Evolutionary conservation across 2,113 vertebrate genomes (phyloP).

Genomic region (Bothrops jararaca): DNA sequence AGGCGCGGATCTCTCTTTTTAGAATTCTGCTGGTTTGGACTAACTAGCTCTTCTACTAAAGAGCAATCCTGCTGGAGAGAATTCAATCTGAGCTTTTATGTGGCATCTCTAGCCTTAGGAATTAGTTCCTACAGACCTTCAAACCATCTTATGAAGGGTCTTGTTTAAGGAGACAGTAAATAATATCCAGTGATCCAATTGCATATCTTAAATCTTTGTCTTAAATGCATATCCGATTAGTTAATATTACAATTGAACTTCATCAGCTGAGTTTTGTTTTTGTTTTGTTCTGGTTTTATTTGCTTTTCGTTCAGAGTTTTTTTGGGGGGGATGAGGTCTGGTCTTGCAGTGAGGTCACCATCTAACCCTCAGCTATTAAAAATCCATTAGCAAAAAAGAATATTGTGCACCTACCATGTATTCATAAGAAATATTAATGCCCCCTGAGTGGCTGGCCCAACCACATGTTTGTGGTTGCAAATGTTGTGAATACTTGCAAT

Average conservation of each 20-base stretch:
- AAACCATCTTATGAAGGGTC: not conserved
- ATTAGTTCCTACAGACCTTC: not conserved
- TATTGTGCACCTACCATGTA: not conserved
- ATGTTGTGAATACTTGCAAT: not conserved
- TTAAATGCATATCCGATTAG: not conserved
- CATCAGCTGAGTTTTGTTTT: not conserved
- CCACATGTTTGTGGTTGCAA: not conserved
- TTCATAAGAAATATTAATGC: not conserved
- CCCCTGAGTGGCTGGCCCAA: not conserved
- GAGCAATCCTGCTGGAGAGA: not conserved
- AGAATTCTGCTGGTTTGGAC: not conserved
- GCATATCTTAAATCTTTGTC: not conserved
- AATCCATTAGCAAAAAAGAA: not conserved
- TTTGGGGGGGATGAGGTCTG: not conserved
- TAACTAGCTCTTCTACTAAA: not conserved
- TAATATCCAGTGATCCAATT: not conserved
- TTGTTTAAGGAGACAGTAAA: not conserved
- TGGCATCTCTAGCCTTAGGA: not conserved
- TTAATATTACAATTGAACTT: not conserved
- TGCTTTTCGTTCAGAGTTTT: not conserved
- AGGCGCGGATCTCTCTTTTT: not conserved
- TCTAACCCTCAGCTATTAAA: not conserved
- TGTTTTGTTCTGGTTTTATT: not conserved
- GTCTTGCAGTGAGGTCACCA: not conserved
- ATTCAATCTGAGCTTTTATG: not conserved